phyloP scores from a whole-genome alignment of 2,888 invertebrate genomes.

The Auanema sp. region DNA sequence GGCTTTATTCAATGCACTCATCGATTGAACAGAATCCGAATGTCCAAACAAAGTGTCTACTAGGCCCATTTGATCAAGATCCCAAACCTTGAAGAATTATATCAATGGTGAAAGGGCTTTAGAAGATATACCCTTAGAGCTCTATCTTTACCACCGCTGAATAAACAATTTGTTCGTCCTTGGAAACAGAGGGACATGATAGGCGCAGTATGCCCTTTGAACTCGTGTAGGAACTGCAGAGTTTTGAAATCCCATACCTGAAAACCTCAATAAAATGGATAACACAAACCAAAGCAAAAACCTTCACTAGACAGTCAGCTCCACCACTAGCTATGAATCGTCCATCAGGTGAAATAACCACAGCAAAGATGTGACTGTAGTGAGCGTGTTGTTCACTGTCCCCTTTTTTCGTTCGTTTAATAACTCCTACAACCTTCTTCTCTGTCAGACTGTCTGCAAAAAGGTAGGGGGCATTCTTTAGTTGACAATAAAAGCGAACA shows the following conservation, averaged over 20 bases:
- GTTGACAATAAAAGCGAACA: conserved; percentile 31
- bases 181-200: conserved; percentile 54
- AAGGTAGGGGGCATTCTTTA: not conserved
- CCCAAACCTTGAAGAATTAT: conserved; percentile 79
- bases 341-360: conserved; percentile 57
- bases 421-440: conserved; percentile 45
- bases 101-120: not conserved
- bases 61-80: conserved; percentile 84
- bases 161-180: conserved; percentile 47
- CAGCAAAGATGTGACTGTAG: conserved; percentile 46
- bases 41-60: conserved; percentile 77
- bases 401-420: conserved; percentile 42
- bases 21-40: conserved; percentile 80
- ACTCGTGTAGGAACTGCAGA: conserved; percentile 46
- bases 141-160: conserved; percentile 55
- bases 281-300: conserved; percentile 18
- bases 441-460: conserved; percentile 46
- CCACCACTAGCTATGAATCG: conserved; percentile 55
- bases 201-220: conserved; percentile 51
- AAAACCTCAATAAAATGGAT: no score
- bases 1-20: conserved; percentile 84
- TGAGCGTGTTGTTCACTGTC: conserved; percentile 35
- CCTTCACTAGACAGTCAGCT: conserved; percentile 51
- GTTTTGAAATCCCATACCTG: conserved; percentile 54
- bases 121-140: conserved; percentile 44